Evolutionary conservation across 2,888 invertebrate genomes (phyloP).

Genomic region (Sinelater perroti): DNA sequence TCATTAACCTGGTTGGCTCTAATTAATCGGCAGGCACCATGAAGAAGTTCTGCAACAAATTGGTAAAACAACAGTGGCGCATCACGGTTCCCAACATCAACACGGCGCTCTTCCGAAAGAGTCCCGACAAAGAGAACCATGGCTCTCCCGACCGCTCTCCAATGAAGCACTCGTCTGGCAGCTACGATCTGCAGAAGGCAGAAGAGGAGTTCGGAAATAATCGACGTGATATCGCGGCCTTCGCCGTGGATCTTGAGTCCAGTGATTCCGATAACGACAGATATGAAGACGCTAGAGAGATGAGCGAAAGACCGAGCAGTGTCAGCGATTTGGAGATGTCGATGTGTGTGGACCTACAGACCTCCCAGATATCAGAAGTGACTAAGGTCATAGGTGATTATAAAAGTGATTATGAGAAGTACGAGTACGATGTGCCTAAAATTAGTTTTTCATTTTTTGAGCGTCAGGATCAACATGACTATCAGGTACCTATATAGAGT

Average conservation of each 20-base stretch:
- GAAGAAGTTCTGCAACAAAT: conserved; percentile 59
- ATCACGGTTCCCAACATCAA: conserved; percentile 57
- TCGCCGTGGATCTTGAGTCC: conserved; percentile 37
- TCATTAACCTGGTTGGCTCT: conserved; percentile 26
- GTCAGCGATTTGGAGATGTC: conserved; percentile 30
- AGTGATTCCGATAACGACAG: conserved; percentile 48
- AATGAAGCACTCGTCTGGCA: conserved; percentile 51
- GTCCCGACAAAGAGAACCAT: conserved; percentile 43
- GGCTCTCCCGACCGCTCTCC: neutral
- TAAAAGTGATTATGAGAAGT: conserved; percentile 40
- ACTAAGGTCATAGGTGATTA: conserved; percentile 19
- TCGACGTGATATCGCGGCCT: conserved; percentile 35
- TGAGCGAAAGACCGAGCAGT: conserved; percentile 40
- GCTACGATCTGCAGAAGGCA: conserved; percentile 57
- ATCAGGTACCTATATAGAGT: conserved; percentile 49
- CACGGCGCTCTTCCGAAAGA: conserved; percentile 49
- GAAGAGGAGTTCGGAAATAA: conserved; percentile 51
- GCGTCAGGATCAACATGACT: conserved; percentile 41
- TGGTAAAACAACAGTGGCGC: conserved; percentile 58
- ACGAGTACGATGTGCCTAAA: conserved; percentile 58
- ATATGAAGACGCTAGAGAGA: conserved; percentile 50
- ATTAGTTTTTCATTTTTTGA: conserved; percentile 60
- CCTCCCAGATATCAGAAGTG: conserved; percentile 24
- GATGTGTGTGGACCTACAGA: conserved; percentile 30
- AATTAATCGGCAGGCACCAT: conserved; percentile 43